Conservation (phyloP, 2,113 vertebrate species). For the Condylura cristata region DNA sequence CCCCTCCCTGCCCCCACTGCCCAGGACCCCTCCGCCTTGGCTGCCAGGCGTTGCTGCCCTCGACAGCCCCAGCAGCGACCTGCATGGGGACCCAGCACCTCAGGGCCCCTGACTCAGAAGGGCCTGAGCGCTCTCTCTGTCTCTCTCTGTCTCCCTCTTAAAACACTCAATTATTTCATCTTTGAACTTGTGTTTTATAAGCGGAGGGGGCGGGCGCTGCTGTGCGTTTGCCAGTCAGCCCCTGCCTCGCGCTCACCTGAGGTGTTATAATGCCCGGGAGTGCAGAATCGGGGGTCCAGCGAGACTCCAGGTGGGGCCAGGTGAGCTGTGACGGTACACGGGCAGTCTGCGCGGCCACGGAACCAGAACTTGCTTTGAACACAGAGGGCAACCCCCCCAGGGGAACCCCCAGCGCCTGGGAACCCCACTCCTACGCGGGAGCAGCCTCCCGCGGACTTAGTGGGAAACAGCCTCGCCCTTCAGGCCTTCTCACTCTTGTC, state of each 20-base stretch:
- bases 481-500: no score
- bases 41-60: not conserved
- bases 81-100: no score
- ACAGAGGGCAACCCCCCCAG: not conserved
- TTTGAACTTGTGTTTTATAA: not conserved
- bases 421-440: not conserved
- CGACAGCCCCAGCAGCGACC: no score
- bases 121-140: no score
- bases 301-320: not conserved
- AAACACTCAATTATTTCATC: not conserved
- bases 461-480: not conserved
- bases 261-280: no score
- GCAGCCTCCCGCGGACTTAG: not conserved
- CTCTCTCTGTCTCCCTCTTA: not conserved
- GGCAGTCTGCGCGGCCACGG: not conserved
- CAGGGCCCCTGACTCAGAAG: no score
- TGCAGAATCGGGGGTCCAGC: not conserved
- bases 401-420: not conserved
- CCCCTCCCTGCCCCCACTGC: not conserved
- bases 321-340: not conserved
- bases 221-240: no score
- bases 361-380: not conserved
- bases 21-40: not conserved
- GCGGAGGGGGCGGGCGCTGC: no score
- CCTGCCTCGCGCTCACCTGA: no score